These are phyloP conservation scores for Muscicapa adusta DNA, from an alignment of 2,113 vertebrate genomes.

Conservation along the genomic window DNA sequence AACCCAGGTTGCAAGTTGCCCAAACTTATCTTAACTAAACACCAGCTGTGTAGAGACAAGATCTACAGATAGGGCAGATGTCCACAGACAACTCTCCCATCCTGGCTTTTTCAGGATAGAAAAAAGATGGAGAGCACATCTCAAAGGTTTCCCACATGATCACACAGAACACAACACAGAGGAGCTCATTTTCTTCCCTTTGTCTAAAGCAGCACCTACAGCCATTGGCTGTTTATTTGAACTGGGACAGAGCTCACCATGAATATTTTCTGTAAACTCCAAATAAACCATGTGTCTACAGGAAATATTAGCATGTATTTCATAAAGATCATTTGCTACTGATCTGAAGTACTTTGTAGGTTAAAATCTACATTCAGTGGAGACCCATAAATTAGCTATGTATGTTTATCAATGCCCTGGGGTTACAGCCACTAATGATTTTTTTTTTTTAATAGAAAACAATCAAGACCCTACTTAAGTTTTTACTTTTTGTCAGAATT, in stretches of 20 bases:
- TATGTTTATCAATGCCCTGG: neutral
- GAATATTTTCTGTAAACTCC: neutral
- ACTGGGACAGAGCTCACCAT: neutral
- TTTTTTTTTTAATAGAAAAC: neutral
- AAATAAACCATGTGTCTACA: neutral
- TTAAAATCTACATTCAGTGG: conserved; percentile 38
- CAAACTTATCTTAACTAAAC: neutral
- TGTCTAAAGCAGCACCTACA: neutral
- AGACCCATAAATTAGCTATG: conserved; percentile 50
- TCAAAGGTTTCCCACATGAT: neutral
- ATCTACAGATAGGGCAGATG: neutral
- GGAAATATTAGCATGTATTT: neutral
- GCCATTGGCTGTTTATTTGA: neutral
- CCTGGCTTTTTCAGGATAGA: neutral
- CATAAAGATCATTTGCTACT: conserved; percentile 50
- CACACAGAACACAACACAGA: neutral
- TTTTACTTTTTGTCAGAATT: neutral
- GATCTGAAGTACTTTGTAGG: conserved; percentile 30
- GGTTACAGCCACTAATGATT: neutral
- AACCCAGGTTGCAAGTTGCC: neutral
- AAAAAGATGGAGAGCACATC: neutral
- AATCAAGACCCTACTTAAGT: neutral
- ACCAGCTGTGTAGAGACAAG: neutral
- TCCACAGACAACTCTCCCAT: neutral
- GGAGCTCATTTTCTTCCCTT: neutral